These are phyloP conservation scores for Marronus borbonicus DNA, from an alignment of 2,888 invertebrate species.

Conservation along the genomic window DNA sequence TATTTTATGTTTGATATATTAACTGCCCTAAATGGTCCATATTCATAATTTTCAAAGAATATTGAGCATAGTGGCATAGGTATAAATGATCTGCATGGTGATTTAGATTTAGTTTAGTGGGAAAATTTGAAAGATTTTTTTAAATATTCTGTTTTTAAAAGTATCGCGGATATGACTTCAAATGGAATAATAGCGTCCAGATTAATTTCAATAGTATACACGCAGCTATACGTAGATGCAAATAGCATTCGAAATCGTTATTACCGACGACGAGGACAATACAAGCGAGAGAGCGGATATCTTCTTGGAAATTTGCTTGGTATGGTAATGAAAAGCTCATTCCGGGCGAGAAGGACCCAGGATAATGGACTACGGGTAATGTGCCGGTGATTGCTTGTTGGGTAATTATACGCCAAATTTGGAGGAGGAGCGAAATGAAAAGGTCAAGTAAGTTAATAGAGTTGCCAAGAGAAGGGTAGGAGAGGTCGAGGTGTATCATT, in stretches of 20 bases:
- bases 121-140: too few relatives aligned
- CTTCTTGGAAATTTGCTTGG: conserved; percentile 32
- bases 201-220: too few relatives aligned
- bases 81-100: too few relatives aligned
- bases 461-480: neutral
- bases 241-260: conserved; percentile 32
- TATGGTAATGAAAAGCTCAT: conserved; percentile 45
- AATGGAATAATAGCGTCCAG: too few relatives aligned
- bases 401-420: conserved; percentile 37
- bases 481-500: too few relatives aligned
- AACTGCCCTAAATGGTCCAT: too few relatives aligned
- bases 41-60: too few relatives aligned
- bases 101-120: too few relatives aligned
- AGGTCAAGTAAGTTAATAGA: conserved; percentile 1
- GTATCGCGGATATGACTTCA: too few relatives aligned
- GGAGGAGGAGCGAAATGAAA: conserved; percentile 39
- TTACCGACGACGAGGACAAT: conserved; percentile 14
- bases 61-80: too few relatives aligned
- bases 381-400: conserved; percentile 40
- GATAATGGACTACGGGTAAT: conserved; percentile 40
- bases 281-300: neutral
- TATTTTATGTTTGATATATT: too few relatives aligned
- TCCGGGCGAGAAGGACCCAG: conserved; percentile 24
- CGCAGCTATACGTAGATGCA: neutral
- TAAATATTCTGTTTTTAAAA: too few relatives aligned